Conservation (phyloP, 2,888 invertebrate species). For the Hirtodrosophila duncani region DNA sequence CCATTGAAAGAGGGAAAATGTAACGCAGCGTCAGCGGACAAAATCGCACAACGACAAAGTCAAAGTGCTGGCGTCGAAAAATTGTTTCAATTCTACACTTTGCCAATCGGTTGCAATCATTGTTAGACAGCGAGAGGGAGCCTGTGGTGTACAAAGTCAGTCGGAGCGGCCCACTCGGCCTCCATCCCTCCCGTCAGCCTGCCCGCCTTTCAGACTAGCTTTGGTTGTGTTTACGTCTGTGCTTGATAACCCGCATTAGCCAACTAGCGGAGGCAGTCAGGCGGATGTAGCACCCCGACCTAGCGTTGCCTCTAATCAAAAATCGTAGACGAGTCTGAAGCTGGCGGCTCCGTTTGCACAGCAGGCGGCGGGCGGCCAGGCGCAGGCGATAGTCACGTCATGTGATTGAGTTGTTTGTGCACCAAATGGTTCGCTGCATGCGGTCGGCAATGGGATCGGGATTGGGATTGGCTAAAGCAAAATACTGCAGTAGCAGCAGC, state of each 20-base stretch:
- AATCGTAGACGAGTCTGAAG: slow-evolving; percentile 47
- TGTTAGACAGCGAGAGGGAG: slow-evolving; percentile 18
- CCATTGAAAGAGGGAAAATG: slow-evolving; percentile 7
- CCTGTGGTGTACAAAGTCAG: slow-evolving; percentile 1
- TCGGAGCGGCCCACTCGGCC: slow-evolving; percentile 13
- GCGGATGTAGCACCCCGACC: slow-evolving; percentile 16
- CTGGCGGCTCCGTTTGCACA: slow-evolving; percentile 19
- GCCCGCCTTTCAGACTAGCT: slow-evolving; percentile 4
- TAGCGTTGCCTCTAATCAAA: slow-evolving; percentile 66
- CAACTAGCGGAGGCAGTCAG: slow-evolving; percentile 13
- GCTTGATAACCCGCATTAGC: slow-evolving; percentile 61
- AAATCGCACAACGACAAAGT: too few species aligned
- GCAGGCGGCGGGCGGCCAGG: not conserved
- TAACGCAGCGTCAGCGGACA: too few species aligned
- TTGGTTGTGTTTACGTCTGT: slow-evolving; percentile 40
- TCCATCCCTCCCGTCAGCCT: slow-evolving; percentile 11
- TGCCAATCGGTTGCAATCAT: slow-evolving; percentile 32
- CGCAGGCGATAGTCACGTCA: not conserved
- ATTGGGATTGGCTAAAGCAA: not conserved
- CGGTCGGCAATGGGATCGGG: slow-evolving; percentile 28
- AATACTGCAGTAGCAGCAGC: too few species aligned
- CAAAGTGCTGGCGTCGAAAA: slow-evolving; percentile 9
- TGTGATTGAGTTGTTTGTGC: slow-evolving; percentile 69
- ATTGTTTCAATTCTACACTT: slow-evolving; percentile 24
- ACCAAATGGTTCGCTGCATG: slow-evolving; percentile 44